Base-by-base conservation (phyloP, 1,140 invertebrate genomes). In the Drosophila novamexicana region DNA sequence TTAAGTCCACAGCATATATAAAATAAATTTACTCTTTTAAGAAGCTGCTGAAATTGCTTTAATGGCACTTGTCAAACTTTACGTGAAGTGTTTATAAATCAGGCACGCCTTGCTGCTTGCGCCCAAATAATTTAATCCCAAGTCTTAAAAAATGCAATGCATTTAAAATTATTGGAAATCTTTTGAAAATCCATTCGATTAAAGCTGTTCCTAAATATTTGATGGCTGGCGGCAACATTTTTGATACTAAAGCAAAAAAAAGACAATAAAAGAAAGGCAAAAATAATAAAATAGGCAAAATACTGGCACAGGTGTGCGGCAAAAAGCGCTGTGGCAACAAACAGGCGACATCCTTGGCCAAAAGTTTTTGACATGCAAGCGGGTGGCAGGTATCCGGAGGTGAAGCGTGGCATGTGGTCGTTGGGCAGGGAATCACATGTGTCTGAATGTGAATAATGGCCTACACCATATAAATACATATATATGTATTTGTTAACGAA, bases 1-100 rank as follows among this genome's bases (percentile, higher is more conserved):
- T 47, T 45, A 40, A 50, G 47, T 45, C 34, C 34, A 10, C 6
- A 34, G 18, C 18, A 53, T 37, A 44, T 45, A 49, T 45, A 42
- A 64, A 64, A 64, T 70, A 56, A 18, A 64, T 57, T 64, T 34
- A 2, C 49, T 42, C 59, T 40, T 70, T 56, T 40, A 32, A 64
- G 37, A 34, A 32, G 18, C 34, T 54, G 4, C 18, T 29, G 16
- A 49, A 64, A 70, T 36, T 56, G 61, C 64, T 56, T 56, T 56
- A 56, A 64, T 70, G 59, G 42, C 50, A 49, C 59, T 70, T 70
- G 32, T n/a, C 34, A 47, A 70, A 70, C 57, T 69, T 69, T 64
- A 32, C 44, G 29, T 45, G 12, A 34, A 18, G 18, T 56, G 50
- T 56, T 64, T 70, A 22, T 45, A 69, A 69, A 62, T 69, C 39